These are phyloP conservation scores for Crocidura indochinensis DNA, from an alignment of 2,797 vertebrate species.

Conservation along the genomic window DNA sequence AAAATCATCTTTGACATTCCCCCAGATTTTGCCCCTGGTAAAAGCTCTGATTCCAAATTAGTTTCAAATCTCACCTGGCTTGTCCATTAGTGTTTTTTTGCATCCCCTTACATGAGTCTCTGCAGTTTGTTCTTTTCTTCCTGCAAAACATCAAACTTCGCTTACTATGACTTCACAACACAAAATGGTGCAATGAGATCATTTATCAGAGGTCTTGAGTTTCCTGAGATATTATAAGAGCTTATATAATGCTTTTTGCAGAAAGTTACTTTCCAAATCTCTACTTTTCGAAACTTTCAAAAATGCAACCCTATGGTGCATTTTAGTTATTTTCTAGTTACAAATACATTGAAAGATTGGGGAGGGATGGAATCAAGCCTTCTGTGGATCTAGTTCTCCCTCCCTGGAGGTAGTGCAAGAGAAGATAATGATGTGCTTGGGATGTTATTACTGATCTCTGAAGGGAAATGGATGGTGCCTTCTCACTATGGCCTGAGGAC, in stretches of 20 bases:
- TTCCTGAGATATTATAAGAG: slow-evolving; percentile 65
- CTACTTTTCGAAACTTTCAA: slow-evolving; percentile 69
- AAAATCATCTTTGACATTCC: neutral
- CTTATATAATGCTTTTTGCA: slow-evolving; percentile 57
- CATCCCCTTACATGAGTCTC: neutral
- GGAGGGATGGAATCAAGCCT: neutral
- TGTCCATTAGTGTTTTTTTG: neutral
- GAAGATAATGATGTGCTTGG: slow-evolving; percentile 66
- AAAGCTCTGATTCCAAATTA: neutral
- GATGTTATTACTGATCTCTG: slow-evolving; percentile 1
- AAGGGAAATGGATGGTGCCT: slow-evolving; percentile 63
- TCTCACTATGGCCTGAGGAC: slow-evolving; percentile 57
- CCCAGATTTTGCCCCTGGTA: neutral
- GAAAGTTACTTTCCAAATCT: slow-evolving; percentile 72
- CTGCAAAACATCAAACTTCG: slow-evolving; percentile 26
- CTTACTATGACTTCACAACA: slow-evolving; percentile 64
- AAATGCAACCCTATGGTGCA: slow-evolving; percentile 61
- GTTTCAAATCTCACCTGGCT: neutral
- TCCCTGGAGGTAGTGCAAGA: slow-evolving; percentile 67
- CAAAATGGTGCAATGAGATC: slow-evolving; percentile 50
- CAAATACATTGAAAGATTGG: slow-evolving; percentile 63
- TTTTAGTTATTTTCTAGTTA: slow-evolving; percentile 76
- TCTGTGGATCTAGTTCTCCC: slow-evolving; percentile 66
- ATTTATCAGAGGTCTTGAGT: slow-evolving; percentile 4
- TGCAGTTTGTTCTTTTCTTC: slow-evolving; percentile 8